Conservation (phyloP, 2,888 invertebrate genomes). For the Panopea generosa region DNA sequence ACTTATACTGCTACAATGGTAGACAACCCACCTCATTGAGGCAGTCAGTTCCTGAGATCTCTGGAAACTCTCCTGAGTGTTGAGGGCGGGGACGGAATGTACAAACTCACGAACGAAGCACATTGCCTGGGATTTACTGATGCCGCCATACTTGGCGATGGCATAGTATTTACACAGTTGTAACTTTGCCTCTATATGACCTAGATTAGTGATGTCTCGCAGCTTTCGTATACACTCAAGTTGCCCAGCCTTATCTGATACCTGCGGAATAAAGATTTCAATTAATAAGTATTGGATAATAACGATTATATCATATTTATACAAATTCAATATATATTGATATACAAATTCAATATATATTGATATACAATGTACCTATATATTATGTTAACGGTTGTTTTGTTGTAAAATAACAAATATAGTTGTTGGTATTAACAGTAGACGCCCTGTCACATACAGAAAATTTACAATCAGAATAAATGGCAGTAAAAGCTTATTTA, state of each 20-base stretch:
- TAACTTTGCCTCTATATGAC: slow-evolving; percentile 75
- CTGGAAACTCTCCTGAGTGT: slow-evolving; percentile 75
- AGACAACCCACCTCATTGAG: slow-evolving; percentile 79
- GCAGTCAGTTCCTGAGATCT: slow-evolving; percentile 77
- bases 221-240: slow-evolving; percentile 79
- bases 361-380: too few species aligned
- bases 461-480: too few species aligned
- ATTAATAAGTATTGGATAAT: too few species aligned
- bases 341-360: too few species aligned
- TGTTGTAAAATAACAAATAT: too few species aligned
- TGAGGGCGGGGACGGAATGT: slow-evolving; percentile 75
- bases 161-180: slow-evolving; percentile 79
- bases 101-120: slow-evolving; percentile 76
- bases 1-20: background rate
- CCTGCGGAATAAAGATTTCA: slow-evolving; percentile 57
- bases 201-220: slow-evolving; percentile 75
- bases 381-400: too few species aligned
- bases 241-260: slow-evolving; percentile 71
- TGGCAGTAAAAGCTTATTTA: too few species aligned
- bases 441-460: too few species aligned
- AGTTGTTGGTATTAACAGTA: too few species aligned
- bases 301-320: too few species aligned
- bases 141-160: slow-evolving; percentile 77
- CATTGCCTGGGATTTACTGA: slow-evolving; percentile 72
- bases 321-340: too few species aligned